A percentile compares a stretch with the other conserved stretches of the same genome.
Conservation (phyloP, 2,113 vertebrate genomes). For the Oceanites oceanicus region DNA sequence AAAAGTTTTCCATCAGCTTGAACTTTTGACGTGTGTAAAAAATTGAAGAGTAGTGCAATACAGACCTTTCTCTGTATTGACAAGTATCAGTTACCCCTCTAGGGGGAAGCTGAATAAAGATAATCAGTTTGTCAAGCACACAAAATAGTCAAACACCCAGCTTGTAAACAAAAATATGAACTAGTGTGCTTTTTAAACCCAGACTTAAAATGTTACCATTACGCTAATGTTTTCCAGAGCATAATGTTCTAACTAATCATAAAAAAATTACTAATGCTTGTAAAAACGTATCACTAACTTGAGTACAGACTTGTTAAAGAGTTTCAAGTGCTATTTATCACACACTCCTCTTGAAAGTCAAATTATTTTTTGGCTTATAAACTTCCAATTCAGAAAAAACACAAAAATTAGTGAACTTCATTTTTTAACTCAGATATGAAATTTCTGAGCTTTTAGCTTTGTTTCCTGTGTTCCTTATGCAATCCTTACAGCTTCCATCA, state of each 20-base stretch:
- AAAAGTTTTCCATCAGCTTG: background rate
- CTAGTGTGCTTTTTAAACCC: background rate
- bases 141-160: background rate
- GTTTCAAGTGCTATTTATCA: background rate
- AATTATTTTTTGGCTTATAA: background rate
- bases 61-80: background rate
- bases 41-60: background rate
- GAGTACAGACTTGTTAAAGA: background rate
- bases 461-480: background rate
- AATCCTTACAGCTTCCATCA: background rate
- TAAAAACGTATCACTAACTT: background rate
- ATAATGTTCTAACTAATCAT: background rate
- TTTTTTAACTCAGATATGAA: background rate
- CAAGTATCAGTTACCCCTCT: background rate
- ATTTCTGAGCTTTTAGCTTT: background rate
- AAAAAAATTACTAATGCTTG: background rate
- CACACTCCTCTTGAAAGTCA: background rate
- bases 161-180: background rate
- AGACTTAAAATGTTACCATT: background rate
- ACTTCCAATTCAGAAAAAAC: background rate
- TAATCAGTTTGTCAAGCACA: background rate
- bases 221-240: background rate
- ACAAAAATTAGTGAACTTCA: background rate
- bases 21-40: background rate
- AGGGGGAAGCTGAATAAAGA: background rate